Evolutionary conservation across 30 jellyfish, hydroid and myxozoan species (phyloP).

Genomic region (Hydra vulgaris): DNA sequence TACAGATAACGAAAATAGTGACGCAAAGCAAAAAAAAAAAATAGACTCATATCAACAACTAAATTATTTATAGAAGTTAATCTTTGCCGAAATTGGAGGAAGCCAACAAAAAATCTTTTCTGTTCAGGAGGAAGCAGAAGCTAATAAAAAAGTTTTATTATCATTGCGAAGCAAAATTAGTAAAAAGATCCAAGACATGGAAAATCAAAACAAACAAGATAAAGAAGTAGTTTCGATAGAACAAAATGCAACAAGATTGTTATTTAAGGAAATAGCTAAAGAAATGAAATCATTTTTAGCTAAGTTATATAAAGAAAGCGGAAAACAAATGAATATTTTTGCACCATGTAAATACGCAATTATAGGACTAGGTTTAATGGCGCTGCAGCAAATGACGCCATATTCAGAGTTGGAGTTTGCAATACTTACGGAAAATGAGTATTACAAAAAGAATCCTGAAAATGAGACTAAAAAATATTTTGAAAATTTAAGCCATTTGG

Average conservation of each 20-base stretch:
- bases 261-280: neutral
- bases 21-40: neutral
- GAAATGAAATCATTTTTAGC: neutral
- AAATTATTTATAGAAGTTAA: too few relatives aligned
- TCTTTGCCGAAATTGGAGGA: neutral
- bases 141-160: too few relatives aligned
- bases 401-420: neutral
- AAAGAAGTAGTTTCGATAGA: neutral
- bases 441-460: too few relatives aligned
- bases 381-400: neutral
- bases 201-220: neutral
- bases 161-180: neutral
- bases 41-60: neutral
- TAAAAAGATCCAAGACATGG: neutral
- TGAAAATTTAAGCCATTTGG: neutral
- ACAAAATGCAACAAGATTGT: neutral
- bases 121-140: too few relatives aligned
- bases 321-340: neutral
- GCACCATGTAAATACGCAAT: neutral
- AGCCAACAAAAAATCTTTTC: neutral
- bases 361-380: neutral
- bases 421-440: neutral
- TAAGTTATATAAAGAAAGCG: neutral
- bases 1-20: neutral
- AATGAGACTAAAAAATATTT: too few relatives aligned